Evolutionary conservation across 2,113 vertebrate genomes (phyloP).

Genomic region (Glaucidium brasilianum): DNA sequence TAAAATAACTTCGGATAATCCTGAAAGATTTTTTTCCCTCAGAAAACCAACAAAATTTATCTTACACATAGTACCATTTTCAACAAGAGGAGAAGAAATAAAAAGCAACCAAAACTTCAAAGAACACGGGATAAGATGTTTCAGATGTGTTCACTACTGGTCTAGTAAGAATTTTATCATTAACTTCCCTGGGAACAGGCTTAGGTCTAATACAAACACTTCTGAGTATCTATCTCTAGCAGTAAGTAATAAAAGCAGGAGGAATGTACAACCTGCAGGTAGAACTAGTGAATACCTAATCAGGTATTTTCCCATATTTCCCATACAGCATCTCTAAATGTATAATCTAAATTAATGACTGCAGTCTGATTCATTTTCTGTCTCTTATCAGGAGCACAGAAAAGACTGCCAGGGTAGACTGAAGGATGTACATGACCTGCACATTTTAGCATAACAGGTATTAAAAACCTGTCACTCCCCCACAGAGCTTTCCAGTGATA

Average conservation of each 20-base stretch:
- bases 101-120: neutral
- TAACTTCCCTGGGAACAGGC: neutral
- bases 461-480: neutral
- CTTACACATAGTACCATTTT: neutral
- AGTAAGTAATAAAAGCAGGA: conserved; percentile 10
- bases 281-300: conserved; percentile 2
- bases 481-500: neutral
- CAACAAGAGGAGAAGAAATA: neutral
- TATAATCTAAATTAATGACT: conserved; percentile 11
- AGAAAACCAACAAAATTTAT: neutral
- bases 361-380: neutral
- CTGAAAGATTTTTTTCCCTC: neutral
- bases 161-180: conserved; percentile 51
- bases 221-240: neutral
- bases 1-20: neutral
- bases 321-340: neutral
- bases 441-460: neutral
- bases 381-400: neutral
- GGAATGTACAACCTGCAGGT: neutral
- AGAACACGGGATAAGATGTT: neutral
- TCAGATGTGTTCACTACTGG: neutral
- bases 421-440: neutral
- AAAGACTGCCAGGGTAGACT: neutral
- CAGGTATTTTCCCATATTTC: neutral
- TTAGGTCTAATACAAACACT: conserved; percentile 27